Percentiles rank a stretch among this genome's conserved stretches.
Evolutionary conservation across 2,797 vertebrate genomes (phyloP).

Genomic region (Lacerta agilis): DNA sequence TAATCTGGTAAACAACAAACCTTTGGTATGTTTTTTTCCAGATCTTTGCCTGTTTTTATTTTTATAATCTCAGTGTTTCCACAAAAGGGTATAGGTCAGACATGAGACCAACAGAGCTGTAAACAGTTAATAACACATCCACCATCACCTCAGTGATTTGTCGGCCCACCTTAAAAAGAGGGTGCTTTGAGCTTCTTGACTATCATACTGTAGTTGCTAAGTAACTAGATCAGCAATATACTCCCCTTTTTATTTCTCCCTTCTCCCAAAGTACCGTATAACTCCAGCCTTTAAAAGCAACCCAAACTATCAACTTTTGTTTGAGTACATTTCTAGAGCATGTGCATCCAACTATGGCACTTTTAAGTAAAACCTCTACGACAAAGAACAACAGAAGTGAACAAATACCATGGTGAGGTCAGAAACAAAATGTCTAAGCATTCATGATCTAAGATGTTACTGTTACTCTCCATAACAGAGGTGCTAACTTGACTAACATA

Average conservation of each 20-base stretch:
- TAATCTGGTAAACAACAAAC: not conserved
- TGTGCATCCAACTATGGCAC: not conserved
- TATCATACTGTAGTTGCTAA: not conserved
- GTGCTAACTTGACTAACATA: too few relatives aligned
- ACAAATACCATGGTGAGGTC: not conserved
- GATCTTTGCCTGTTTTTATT: not conserved
- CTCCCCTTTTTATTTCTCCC: not conserved
- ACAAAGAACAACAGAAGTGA: not conserved
- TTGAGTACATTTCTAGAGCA: not conserved
- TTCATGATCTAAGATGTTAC: not conserved
- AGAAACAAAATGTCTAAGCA: not conserved
- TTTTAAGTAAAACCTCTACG: not conserved
- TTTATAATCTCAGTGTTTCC: not conserved
- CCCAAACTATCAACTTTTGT: not conserved
- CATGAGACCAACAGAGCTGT: not conserved
- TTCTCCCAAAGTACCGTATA: not conserved
- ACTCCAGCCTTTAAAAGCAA: not conserved
- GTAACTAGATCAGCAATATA: not conserved
- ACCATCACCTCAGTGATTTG: not conserved
- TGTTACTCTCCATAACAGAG: too few relatives aligned
- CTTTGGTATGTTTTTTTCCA: too few relatives aligned
- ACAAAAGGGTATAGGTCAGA: not conserved
- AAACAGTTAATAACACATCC: not conserved
- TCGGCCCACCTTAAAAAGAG: not conserved
- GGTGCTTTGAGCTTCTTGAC: not conserved